A percentile compares a stretch with the other conserved stretches of the same genome.
These are phyloP conservation scores for Leptura quadrifasciata DNA, from an alignment of 2,888 invertebrate genomes.

Conservation along the genomic window DNA sequence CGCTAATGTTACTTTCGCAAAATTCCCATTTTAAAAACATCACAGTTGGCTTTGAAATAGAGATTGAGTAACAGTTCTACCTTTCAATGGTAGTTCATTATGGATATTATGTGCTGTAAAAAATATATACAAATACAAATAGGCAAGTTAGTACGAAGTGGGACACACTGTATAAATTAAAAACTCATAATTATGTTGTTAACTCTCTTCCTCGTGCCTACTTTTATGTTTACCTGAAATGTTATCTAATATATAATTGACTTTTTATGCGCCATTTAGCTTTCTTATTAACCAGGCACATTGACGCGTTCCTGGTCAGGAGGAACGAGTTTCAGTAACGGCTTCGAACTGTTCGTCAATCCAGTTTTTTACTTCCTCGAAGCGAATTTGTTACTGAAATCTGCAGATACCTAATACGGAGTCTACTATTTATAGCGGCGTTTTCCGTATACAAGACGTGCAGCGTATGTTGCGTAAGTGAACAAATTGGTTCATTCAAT, in stretches of 20 bases:
- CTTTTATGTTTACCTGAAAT: neutral
- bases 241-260: neutral
- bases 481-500: slow-evolving; percentile 32
- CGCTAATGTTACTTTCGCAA: too few relatives aligned
- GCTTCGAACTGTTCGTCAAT: slow-evolving; percentile 14
- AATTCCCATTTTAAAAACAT: too few relatives aligned
- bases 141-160: too few relatives aligned
- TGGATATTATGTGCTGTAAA: too few relatives aligned
- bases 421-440: slow-evolving; percentile 26
- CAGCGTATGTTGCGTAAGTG: slow-evolving; percentile 26
- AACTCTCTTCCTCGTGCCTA: too few relatives aligned
- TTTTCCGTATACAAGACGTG: slow-evolving; percentile 13
- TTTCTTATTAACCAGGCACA: neutral
- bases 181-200: too few relatives aligned
- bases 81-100: too few relatives aligned
- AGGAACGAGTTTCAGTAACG: slow-evolving; percentile 23
- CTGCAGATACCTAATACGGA: slow-evolving; percentile 21
- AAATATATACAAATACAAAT: too few relatives aligned
- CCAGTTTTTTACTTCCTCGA: slow-evolving; percentile 20
- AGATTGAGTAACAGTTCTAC: too few relatives aligned
- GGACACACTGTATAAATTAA: too few relatives aligned
- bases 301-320: neutral
- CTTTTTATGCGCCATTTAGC: neutral
- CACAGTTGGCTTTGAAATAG: too few relatives aligned
- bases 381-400: slow-evolving; percentile 31